Percentiles rank a stretch among this genome's conserved stretches.
These are phyloP conservation scores for Isaurus tuberculatus DNA, from an alignment of 92 coral and sea anemone genomes.

Conservation along the genomic window DNA sequence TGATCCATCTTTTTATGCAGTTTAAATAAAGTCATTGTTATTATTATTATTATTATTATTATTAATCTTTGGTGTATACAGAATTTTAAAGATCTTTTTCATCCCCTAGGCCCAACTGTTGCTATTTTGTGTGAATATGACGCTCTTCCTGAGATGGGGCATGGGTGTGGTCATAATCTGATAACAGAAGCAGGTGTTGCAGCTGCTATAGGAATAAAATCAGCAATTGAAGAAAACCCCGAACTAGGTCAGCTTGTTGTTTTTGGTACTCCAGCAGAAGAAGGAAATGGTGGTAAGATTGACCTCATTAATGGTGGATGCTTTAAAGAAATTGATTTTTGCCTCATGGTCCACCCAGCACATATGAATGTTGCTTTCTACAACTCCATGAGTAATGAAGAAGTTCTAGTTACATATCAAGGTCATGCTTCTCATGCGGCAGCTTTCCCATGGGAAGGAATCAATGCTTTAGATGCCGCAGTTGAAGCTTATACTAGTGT, in stretches of 20 bases:
- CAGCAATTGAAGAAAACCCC: constrained; percentile 55
- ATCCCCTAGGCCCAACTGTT: constrained; percentile 67
- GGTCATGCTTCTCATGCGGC: constrained; percentile 82
- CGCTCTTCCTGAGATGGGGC: constrained; percentile 91
- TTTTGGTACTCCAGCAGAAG: constrained; percentile 96
- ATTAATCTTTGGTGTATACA: no score
- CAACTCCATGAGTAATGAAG: constrained; percentile 62
- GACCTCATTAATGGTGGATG: constrained; percentile 79
- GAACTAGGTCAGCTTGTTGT: constrained; percentile 67
- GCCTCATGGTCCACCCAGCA: constrained; percentile 91
- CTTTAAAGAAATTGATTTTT: constrained; percentile 79
- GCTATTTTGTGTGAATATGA: constrained; percentile 90
- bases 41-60: no score
- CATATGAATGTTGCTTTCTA: constrained; percentile 86
- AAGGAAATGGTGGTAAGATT: constrained; percentile 88
- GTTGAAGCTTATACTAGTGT: constrained; percentile 87
- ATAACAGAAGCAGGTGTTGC: constrained; percentile 91
- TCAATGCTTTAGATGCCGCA: constrained; percentile 94
- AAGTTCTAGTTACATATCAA: constrained; percentile 69
- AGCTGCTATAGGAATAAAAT: constrained; percentile 53
- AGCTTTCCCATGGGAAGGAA: constrained; percentile 71
- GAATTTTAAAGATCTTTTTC: no score
- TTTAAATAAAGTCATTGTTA: no score
- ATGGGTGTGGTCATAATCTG: constrained; percentile 95
- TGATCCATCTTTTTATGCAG: no score